phyloP scores from a whole-genome alignment of 2,113 vertebrate species.

The Melanotaenia duboulayi region DNA sequence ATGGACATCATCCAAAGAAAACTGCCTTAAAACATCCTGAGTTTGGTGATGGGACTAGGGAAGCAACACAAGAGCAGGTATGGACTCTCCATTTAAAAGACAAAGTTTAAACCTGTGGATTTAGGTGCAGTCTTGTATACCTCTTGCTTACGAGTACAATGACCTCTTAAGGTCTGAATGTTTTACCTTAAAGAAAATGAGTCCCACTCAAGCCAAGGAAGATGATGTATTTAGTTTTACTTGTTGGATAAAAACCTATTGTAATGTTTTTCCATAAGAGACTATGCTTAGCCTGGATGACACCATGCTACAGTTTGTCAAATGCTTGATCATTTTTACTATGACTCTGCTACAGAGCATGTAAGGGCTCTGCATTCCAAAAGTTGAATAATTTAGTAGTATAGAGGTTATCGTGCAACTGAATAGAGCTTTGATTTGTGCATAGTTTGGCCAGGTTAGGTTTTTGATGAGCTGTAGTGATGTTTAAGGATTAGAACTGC shows the following conservation, averaged over 20 bases:
- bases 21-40: slow-evolving; percentile 59
- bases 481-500: slow-evolving; percentile 1
- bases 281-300: neutral
- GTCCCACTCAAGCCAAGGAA: slow-evolving; percentile 28
- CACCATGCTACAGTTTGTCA: neutral
- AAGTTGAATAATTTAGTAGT: slow-evolving; percentile 2
- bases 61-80: slow-evolving; percentile 38
- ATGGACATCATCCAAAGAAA: slow-evolving; percentile 66
- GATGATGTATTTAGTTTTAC: slow-evolving; percentile 13
- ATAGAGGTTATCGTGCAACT: slow-evolving; percentile 21
- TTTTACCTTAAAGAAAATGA: slow-evolving; percentile 5
- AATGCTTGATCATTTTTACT: neutral
- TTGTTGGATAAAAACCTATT: slow-evolving; percentile 8
- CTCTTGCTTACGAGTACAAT: slow-evolving; percentile 25
- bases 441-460: slow-evolving; percentile 4
- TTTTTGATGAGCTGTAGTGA: slow-evolving; percentile 4
- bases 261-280: neutral
- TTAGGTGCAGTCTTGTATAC: slow-evolving; percentile 37
- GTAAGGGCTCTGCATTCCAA: slow-evolving; percentile 42
- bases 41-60: slow-evolving; percentile 29
- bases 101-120: slow-evolving; percentile 62
- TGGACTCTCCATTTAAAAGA: slow-evolving; percentile 24
- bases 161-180: slow-evolving; percentile 30
- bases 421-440: neutral
- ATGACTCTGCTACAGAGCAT: neutral